A percentile compares a stretch with the other conserved stretches of the same genome.
These are phyloP conservation scores for Amphipoea oculea DNA, from an alignment of 2,888 invertebrate genomes.

Conservation along the genomic window DNA sequence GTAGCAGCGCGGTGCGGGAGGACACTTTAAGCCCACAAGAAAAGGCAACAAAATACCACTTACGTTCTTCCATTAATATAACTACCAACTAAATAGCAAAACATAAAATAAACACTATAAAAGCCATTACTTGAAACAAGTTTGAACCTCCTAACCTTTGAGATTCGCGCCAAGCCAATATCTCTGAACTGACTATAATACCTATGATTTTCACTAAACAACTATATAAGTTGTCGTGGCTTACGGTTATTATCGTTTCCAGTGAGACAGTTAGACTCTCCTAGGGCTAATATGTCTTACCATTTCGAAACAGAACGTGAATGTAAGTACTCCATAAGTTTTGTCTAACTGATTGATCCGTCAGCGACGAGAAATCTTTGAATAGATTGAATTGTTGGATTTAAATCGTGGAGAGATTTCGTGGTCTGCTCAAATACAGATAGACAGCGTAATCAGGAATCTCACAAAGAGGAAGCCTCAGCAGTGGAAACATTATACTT, in stretches of 20 bases:
- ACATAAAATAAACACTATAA: constrained; percentile 41
- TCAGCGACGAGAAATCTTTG: constrained; percentile 26
- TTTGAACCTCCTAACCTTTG: constrained; percentile 59
- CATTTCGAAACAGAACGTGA: constrained; percentile 51
- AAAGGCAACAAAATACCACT: constrained; percentile 8
- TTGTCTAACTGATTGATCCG: constrained; percentile 26
- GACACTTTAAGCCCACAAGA: background rate
- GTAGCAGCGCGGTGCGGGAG: no score
- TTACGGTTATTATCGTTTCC: constrained; percentile 45
- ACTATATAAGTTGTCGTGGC: constrained; percentile 47
- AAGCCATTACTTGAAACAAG: constrained; percentile 35
- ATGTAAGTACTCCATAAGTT: constrained; percentile 45
- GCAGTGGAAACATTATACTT: background rate
- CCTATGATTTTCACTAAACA: constrained; percentile 56
- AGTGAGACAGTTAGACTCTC: constrained; percentile 44
- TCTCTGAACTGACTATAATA: constrained; percentile 38
- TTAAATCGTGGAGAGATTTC: constrained; percentile 1
- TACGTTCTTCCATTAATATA: constrained; percentile 11
- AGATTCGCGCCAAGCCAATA: constrained; percentile 36
- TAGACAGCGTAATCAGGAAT: background rate
- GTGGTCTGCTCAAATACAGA: background rate
- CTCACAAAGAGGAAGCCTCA: background rate
- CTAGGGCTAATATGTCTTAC: constrained; percentile 48
- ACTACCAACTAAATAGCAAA: constrained; percentile 16
- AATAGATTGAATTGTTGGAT: constrained; percentile 8